Evolutionary conservation across 2,888 invertebrate species (phyloP).

Genomic region (Agrochola macilenta): DNA sequence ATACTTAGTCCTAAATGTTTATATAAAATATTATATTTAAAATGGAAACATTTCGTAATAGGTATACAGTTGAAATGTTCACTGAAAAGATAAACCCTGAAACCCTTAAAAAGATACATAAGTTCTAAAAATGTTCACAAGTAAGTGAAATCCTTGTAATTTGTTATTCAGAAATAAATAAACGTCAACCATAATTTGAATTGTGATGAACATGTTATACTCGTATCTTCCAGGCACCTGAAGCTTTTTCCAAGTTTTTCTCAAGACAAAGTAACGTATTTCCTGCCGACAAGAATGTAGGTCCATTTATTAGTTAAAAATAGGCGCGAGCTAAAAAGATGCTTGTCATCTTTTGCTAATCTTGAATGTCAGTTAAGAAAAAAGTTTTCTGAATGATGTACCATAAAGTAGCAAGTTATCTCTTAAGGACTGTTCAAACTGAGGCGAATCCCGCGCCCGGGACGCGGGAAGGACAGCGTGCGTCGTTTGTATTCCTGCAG

Average conservation of each 20-base stretch:
- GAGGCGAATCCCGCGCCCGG: neutral
- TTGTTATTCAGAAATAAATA: no score
- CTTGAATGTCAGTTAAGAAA: conserved; percentile 2
- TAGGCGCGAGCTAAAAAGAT: neutral
- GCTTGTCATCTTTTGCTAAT: conserved; percentile 30
- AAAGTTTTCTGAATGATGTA: conserved; percentile 5
- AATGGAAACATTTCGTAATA: no score
- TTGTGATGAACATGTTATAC: no score
- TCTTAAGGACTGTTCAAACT: neutral
- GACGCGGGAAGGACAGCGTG: neutral
- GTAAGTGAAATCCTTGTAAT: no score
- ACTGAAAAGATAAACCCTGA: no score
- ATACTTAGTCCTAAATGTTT: no score
- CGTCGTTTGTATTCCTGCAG: neutral
- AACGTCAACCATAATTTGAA: no score
- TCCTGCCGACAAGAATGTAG: neutral
- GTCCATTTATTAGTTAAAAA: neutral
- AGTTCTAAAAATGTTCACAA: no score
- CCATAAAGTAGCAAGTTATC: neutral
- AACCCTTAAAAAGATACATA: no score
- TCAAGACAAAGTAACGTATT: neutral
- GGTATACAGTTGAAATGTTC: no score
- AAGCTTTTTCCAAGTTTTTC: neutral
- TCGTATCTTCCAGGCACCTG: no score
- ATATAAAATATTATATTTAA: no score